phyloP scores from a whole-genome alignment of 2,113 vertebrate species.

The Pseudorectes ferrugineus region DNA sequence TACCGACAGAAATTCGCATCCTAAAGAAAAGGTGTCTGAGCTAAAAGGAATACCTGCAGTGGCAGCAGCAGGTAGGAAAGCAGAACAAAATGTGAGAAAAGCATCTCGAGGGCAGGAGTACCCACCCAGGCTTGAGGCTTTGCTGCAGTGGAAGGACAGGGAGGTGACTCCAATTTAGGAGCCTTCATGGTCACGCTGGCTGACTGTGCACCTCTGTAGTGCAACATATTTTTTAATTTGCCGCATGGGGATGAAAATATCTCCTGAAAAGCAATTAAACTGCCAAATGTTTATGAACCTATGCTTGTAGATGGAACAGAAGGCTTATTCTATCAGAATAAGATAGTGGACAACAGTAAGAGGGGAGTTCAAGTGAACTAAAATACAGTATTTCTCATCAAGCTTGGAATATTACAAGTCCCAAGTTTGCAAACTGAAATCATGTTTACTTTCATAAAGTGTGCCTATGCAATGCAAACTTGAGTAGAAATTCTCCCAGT shows the following conservation, averaged over 20 bases:
- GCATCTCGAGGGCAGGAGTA: neutral
- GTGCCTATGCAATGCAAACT: neutral
- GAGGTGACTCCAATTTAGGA: neutral
- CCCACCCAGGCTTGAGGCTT: neutral
- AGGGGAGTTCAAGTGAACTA: neutral
- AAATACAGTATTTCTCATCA: neutral
- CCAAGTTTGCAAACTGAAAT: neutral
- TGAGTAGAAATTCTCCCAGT: neutral
- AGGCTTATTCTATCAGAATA: neutral
- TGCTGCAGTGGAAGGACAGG: neutral
- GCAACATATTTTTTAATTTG: neutral
- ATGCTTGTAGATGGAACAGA: neutral
- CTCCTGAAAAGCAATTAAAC: conserved; percentile 5
- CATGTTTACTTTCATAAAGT: neutral
- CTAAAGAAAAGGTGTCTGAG: neutral
- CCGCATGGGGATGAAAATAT: neutral
- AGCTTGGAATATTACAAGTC: neutral
- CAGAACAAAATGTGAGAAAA: neutral
- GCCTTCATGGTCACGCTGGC: neutral
- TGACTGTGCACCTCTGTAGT: neutral
- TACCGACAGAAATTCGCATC: neutral
- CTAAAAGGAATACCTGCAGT: neutral
- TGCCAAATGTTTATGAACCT: neutral
- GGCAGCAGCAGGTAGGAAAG: neutral
- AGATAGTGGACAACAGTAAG: neutral